phyloP scores from a whole-genome alignment of 1,140 invertebrate species.

The Dendroctonus ponderosae region DNA sequence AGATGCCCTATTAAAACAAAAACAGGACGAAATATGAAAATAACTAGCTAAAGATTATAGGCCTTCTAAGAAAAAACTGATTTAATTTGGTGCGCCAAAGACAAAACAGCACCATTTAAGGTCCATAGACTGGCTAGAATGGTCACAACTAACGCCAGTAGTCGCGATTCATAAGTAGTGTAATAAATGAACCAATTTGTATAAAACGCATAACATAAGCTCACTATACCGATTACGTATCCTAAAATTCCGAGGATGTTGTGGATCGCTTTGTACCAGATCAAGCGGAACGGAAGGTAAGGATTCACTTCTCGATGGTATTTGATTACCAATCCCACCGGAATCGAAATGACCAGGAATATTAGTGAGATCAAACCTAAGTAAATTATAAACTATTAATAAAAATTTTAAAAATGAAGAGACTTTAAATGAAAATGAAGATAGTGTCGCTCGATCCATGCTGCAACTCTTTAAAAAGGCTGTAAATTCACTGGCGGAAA shows the following conservation, averaged over 20 bases:
- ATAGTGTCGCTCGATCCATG: too few species aligned
- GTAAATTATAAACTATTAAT: neutral
- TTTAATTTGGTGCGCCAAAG: constrained; percentile 38
- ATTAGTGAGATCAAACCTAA: constrained; percentile 41
- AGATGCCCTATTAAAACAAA: too few species aligned
- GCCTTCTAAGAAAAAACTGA: constrained; percentile 3
- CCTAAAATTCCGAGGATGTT: constrained; percentile 38
- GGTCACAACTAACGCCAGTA: constrained; percentile 37
- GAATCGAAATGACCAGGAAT: constrained; percentile 32
- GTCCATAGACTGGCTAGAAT: constrained; percentile 34
- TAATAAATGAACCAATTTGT: constrained; percentile 42
- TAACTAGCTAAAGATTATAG: too few species aligned
- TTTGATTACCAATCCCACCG: constrained; percentile 34
- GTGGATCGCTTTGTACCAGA: constrained; percentile 37
- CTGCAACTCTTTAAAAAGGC: too few species aligned
- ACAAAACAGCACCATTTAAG: constrained; percentile 36
- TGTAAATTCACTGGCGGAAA: too few species aligned
- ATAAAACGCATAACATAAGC: constrained; percentile 39
- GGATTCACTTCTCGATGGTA: constrained; percentile 30
- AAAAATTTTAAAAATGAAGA: too few species aligned
- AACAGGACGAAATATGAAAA: too few species aligned
- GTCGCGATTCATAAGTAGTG: constrained; percentile 35
- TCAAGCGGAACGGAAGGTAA: constrained; percentile 4
- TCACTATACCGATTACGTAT: constrained; percentile 40
- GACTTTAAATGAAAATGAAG: too few species aligned